Percentiles rank a stretch among this genome's conserved stretches.
Evolutionary conservation across 2,888 invertebrate species (phyloP).

Genomic region (Brachypterus glaber): DNA sequence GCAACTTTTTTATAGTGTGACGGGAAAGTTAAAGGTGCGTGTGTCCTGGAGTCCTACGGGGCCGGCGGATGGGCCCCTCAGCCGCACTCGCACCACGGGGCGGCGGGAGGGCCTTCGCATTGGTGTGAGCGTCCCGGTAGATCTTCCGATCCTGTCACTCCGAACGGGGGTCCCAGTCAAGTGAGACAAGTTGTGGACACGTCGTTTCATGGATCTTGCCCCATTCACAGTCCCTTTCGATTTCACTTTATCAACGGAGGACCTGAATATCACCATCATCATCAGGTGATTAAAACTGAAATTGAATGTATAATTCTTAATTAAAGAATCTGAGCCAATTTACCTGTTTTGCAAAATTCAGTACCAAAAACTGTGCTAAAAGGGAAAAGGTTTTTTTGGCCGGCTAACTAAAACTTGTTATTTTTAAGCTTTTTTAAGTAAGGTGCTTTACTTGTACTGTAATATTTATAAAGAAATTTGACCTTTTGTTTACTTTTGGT

Average conservation of each 20-base stretch:
- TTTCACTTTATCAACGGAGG: constrained; percentile 50
- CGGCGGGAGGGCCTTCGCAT: constrained; percentile 30
- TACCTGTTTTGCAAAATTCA: too few species aligned
- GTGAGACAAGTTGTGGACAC: constrained; percentile 38
- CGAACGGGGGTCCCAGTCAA: constrained; percentile 37
- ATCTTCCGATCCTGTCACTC: constrained; percentile 46
- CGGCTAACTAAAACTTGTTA: too few species aligned
- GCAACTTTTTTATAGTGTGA: constrained; percentile 11
- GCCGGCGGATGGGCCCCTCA: constrained; percentile 40
- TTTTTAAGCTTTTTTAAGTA: too few species aligned
- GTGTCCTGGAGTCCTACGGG: constrained; percentile 44
- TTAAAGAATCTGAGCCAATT: too few species aligned
- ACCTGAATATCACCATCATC: constrained; percentile 40
- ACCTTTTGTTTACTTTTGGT: too few species aligned
- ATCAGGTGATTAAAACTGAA: constrained; percentile 30
- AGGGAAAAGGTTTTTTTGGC: too few species aligned
- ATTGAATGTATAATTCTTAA: too few species aligned
- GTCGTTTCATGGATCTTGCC: constrained; percentile 50
- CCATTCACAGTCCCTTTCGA: constrained; percentile 66
- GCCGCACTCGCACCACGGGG: constrained; percentile 30
- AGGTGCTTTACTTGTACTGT: too few species aligned
- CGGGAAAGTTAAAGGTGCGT: constrained; percentile 20
- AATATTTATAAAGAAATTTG: too few species aligned
- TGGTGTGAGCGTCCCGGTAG: constrained; percentile 38
- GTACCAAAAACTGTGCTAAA: too few species aligned